These are phyloP conservation scores for Drosophila orosa DNA, from an alignment of 1,140 invertebrate species.

Conservation along the genomic window DNA sequence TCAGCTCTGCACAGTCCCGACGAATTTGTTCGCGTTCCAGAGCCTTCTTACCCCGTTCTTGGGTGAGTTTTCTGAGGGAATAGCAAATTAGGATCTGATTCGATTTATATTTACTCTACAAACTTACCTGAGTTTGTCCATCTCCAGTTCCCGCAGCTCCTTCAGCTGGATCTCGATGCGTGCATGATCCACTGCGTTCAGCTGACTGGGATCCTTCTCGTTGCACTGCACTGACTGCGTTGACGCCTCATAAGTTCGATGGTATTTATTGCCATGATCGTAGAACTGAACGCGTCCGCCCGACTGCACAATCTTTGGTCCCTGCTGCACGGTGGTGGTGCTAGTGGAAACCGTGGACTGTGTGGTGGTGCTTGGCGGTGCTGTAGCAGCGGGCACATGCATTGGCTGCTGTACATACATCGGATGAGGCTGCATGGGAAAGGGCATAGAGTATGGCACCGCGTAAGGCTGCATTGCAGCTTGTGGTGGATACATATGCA, in stretches of 20 bases:
- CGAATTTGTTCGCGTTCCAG: slow-evolving; percentile 77
- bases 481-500: slow-evolving; percentile 20
- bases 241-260: slow-evolving; percentile 58
- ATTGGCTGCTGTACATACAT: slow-evolving; percentile 7
- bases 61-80: slow-evolving; percentile 45
- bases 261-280: slow-evolving; percentile 78
- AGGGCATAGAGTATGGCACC: slow-evolving; percentile 47
- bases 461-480: slow-evolving; percentile 32
- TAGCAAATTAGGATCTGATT: background rate
- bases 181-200: slow-evolving; percentile 74
- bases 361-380: slow-evolving; percentile 14
- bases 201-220: slow-evolving; percentile 23
- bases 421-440: slow-evolving; percentile 12
- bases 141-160: slow-evolving; percentile 53
- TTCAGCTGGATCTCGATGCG: slow-evolving; percentile 58
- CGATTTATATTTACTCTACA: background rate
- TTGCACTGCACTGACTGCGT: slow-evolving; percentile 49
- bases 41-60: slow-evolving; percentile 71
- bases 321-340: slow-evolving; percentile 19
- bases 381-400: background rate
- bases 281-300: slow-evolving; percentile 67
- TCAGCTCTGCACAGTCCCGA: slow-evolving; percentile 71
- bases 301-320: background rate
- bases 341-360: slow-evolving; percentile 29
- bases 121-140: slow-evolving; percentile 51